Evolutionary conservation across 2,113 vertebrate species (phyloP), one percentile per base, ranked within the genome.

Genomic region (Eidolon helvum): DNA sequence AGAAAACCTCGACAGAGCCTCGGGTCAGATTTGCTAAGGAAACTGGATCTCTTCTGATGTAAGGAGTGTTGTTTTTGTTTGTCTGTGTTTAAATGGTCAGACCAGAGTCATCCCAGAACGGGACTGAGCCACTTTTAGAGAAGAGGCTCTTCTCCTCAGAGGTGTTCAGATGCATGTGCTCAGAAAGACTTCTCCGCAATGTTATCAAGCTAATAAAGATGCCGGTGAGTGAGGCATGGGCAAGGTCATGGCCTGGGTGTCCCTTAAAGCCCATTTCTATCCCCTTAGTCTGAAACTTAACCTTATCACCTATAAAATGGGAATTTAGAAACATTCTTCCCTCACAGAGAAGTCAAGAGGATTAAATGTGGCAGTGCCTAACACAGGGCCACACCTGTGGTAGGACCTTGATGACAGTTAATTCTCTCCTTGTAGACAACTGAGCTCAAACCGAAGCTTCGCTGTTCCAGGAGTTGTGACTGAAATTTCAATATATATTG

Each of bases 401-500:
- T 0, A 33, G 30, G 33, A 74, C 8, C 63, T 83, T 35, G 30
- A 40, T 53, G 74, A 30, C 65, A 83, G 59, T 69, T 12, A 38
- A 4, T 59, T 65, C 10, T 96, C 15, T 63, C 35, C 84, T 87
- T 9, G 28, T 24, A 30, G 75, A 71, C 2, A 72, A 50, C 75
- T 69, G 22, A n/a, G 22, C 35, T 96, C n/a, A 26, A 45, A 82
- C 22, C 45, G 30, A 35, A 95, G 61, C 40, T 71, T 74, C 5
- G 4, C 57, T 79, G 28, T 59, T 48, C 19, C 30, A 38, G 50
- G 48, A 86, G 10, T 33, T 78, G 82, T 66, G 63, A 87, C 84
- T 93, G 93, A 96, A 86, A 91, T 87, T 92, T 90, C 96, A 94
- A 94, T 75, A 91, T 19, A 57, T 83, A 75, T 53, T 1, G 1